Base-by-base conservation (phyloP, 2,888 invertebrate species). In the Drosophila falleni region DNA sequence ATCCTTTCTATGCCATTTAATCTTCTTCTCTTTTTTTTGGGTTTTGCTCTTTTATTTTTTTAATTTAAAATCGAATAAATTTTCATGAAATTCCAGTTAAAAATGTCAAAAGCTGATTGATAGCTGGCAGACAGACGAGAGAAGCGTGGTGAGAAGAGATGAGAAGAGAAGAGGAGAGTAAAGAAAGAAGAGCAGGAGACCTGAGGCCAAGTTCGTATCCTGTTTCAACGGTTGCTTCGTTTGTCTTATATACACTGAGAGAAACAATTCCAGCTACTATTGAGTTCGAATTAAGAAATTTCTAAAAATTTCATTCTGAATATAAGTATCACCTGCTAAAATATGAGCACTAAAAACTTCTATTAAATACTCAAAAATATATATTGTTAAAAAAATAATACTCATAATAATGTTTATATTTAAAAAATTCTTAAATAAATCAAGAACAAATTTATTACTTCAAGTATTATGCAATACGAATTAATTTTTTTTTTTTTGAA, bases 91-190 rank as follows among this genome's bases (percentile, higher is more conserved):
- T 89, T 90, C 89, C 87, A 87, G 88, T 85, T 87, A 83, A 90
- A 90, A 86, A 88, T 90, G 89, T 90, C 89, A 90, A 90, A 90
- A 90, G 76, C 82, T 90, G 89, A 89, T 90, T 90, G 90, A 89
- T 90, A 80, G 84, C 82, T 80, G 77, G 67, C 80, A 74, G 84
- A 87, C 87, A 85, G 75, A 72, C 75, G 54, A 64, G 41, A 37
- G 41, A 46, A 61, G 49, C 16, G 11, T 29, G 29, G 16, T 1
- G 55, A 51, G 42, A 13, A 15, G 62, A 29, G 16, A 16, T 26
- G 58, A 26, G 50, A 46, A 16, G 39, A 10, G 13, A 53, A 29
- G 49, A 10, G 42, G 37, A 31, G 35, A 44, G 51, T 29, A 54
- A 4, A 35, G 33, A 23, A 44, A 49, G 37, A 35, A 44, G 15